phyloP scores from a whole-genome alignment of 2,888 invertebrate species.

The Drosophila atroscutellata region DNA sequence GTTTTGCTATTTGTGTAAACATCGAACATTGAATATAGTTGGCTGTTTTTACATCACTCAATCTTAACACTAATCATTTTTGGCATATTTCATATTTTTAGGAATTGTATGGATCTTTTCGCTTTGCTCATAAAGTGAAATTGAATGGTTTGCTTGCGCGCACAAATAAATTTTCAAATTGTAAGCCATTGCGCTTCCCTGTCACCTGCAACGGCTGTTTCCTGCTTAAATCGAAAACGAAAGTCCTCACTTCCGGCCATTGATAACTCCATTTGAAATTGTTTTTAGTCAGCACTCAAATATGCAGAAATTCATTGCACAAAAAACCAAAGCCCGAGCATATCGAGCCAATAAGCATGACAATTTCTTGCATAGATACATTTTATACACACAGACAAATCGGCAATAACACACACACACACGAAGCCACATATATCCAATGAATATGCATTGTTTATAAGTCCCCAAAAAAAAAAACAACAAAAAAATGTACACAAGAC shows the following conservation, averaged over 20 bases:
- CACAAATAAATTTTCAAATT: background rate
- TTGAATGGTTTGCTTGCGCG: background rate
- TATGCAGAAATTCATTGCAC: constrained; percentile 50
- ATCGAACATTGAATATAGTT: background rate
- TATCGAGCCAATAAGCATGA: constrained; percentile 62
- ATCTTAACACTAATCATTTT: background rate
- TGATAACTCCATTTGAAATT: constrained; percentile 43
- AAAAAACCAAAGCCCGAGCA: constrained; percentile 33
- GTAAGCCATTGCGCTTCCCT: background rate
- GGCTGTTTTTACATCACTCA: background rate
- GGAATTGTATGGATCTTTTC: background rate
- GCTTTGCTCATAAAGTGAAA: background rate
- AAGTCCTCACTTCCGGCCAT: constrained; percentile 22
- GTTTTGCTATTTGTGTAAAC: background rate
- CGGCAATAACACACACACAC: constrained; percentile 18
- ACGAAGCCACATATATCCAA: constrained; percentile 8
- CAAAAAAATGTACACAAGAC: constrained; percentile 6
- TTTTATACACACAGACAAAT: constrained; percentile 32
- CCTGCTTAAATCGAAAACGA: background rate
- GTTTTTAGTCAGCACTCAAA: constrained; percentile 49
- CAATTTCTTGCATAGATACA: constrained; percentile 58
- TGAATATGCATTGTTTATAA: constrained; percentile 67
- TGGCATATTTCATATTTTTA: background rate
- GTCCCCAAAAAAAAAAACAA: background rate
- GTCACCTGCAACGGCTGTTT: background rate